Evolutionary conservation across 1,140 invertebrate species (phyloP), one percentile per base, ranked within the genome.

Genomic region (Formica selysi): DNA sequence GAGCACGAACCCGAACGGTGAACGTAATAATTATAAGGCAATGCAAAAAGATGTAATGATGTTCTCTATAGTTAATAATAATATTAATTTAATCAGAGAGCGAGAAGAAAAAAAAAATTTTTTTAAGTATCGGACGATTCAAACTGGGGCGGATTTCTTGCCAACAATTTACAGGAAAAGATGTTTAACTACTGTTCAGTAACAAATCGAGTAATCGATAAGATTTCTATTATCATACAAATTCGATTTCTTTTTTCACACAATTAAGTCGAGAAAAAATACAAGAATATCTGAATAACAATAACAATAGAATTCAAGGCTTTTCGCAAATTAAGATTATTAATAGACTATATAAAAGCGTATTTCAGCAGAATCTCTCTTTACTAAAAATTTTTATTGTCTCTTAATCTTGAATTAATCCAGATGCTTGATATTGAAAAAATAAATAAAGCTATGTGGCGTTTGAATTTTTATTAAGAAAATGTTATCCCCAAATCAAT

Each of bases 21-120:
- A 16, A 68, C 36, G 36, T 16, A 73, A 61, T 59, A 81, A 79
- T 36, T 68, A 54, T 16, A 65, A 32, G n/a, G 57, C 29, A 36
- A 74, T 36, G 64, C 7, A 68, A 41, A 64, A 79, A 70, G 29
- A 22, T 16, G 4, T 51, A 78, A 16, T 32, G 32, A 7, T 8
- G 36, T 38, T 36, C 38, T 7, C 19, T 19, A 11, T 44, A 64
- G n/a, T 38, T 80, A 80, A 54, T n/a, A 68, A 38, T n/a, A 32
- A 80, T 44, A 54, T 7, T 38, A 38, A 44, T 10, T 54, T 41
- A 54, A 80, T 70, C 38, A 68, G 48, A 51, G 13, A 51, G 32
- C 13, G 22, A 22, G 16, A 80, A 57, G 44, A 22, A 10, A 80
- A 41, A 41, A 36, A 62, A 22, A n/a, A 57, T 70, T 80, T 80